These are phyloP conservation scores for Apostichopus californicus DNA, from an alignment of 35 echinoderm and acorn worm genomes.

Conservation along the genomic window DNA sequence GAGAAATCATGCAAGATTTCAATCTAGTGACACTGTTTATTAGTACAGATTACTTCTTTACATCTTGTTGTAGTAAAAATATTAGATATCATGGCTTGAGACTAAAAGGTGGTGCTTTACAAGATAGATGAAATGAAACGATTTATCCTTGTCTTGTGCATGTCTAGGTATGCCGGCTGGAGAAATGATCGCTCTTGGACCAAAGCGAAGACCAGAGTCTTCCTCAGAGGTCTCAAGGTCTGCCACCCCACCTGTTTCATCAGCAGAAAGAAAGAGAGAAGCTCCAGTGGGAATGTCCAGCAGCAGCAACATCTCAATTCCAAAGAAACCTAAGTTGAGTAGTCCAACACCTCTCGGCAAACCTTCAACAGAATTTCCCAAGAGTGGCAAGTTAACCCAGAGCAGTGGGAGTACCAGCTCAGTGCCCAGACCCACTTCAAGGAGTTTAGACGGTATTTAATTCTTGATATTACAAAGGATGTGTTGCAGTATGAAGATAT, in stretches of 20 bases:
- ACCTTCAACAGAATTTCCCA: conserved; percentile 29
- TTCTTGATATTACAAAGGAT: no score
- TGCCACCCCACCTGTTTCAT: conserved; percentile 44
- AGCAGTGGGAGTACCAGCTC: not conserved
- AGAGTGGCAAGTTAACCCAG: conserved; percentile 10
- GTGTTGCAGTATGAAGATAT: no score
- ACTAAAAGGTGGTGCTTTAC: no score
- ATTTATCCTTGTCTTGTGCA: not conserved
- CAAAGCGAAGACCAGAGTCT: conserved; percentile 21
- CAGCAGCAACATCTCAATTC: conserved; percentile 5
- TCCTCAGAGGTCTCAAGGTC: not conserved
- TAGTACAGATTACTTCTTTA: no score
- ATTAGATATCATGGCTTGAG: no score
- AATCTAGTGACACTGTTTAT: no score
- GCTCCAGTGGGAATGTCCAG: not conserved
- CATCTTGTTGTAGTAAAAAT: no score
- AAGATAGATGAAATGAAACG: not conserved
- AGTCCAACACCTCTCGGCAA: conserved; percentile 57
- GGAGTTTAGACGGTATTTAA: conserved; percentile 24
- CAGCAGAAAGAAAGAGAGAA: conserved; percentile 41
- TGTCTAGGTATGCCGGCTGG: conserved; percentile 28
- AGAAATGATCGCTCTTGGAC: conserved; percentile 53
- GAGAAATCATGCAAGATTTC: no score
- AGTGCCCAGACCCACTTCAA: conserved; percentile 10
- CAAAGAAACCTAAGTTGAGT: conserved; percentile 46